These are phyloP conservation scores for Erythrolamprus reginae DNA, from an alignment of 2,113 vertebrate species.

Conservation along the genomic window DNA sequence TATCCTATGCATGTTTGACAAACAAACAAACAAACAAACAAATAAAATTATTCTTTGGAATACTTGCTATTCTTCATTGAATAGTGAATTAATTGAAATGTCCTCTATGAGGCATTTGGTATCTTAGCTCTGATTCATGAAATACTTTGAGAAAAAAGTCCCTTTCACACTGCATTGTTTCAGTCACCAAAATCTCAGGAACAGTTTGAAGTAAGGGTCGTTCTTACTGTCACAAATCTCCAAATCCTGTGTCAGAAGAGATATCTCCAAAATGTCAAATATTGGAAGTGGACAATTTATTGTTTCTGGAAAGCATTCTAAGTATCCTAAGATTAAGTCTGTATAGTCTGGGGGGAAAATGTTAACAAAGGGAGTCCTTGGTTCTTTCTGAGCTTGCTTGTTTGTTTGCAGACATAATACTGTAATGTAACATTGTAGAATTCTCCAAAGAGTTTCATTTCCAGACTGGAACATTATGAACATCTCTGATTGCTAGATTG, in stretches of 20 bases:
- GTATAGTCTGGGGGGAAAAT: not conserved
- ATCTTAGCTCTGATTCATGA: not conserved
- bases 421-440: not conserved
- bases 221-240: not conserved
- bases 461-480: not conserved
- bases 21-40: too few species aligned
- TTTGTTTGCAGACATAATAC: not conserved
- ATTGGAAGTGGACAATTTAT: not conserved
- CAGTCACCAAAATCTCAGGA: not conserved
- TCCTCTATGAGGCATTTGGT: not conserved
- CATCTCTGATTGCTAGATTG: not conserved
- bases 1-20: too few species aligned
- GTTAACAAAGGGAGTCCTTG: not conserved
- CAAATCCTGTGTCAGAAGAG: not conserved
- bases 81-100: not conserved
- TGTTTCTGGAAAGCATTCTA: not conserved
- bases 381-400: not conserved
- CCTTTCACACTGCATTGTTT: not conserved
- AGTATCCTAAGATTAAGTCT: not conserved
- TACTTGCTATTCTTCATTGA: not conserved
- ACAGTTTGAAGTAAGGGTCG: not conserved
- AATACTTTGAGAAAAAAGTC: not conserved
- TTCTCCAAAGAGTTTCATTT: not conserved
- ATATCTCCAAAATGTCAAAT: not conserved
- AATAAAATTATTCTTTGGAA: not conserved